phyloP scores from a whole-genome alignment of 2,113 vertebrate genomes.

The Motacilla tschutschensis region DNA sequence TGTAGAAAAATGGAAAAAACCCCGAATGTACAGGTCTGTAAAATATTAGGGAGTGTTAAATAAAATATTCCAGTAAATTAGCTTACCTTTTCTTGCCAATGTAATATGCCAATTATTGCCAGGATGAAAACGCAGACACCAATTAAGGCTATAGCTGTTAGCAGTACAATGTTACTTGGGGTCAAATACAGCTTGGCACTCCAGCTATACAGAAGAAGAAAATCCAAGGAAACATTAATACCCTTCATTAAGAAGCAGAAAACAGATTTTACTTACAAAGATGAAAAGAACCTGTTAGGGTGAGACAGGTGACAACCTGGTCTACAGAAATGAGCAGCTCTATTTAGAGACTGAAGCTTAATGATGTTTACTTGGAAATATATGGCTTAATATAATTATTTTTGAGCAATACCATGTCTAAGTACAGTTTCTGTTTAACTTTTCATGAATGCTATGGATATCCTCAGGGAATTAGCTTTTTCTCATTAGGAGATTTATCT shows the following conservation, averaged over 20 bases:
- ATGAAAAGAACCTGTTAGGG: neutral
- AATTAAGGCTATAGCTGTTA: constrained; percentile 94
- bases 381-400: neutral
- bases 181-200: constrained; percentile 96
- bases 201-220: constrained; percentile 78
- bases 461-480: neutral
- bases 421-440: neutral
- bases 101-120: constrained; percentile 93
- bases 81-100: constrained; percentile 98
- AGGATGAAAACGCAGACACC: constrained; percentile 96
- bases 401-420: neutral
- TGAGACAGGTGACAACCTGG: neutral
- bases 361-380: neutral
- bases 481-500: neutral
- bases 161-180: constrained; percentile 94
- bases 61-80: constrained; percentile 1
- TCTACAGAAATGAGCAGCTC: neutral
- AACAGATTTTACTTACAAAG: neutral
- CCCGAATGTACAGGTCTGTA: neutral
- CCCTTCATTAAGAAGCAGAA: neutral
- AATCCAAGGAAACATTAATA: constrained; percentile 31
- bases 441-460: neutral
- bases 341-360: neutral
- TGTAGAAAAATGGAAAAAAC: neutral
- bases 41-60: neutral